Evolutionary conservation across 2,113 vertebrate genomes (phyloP).

Genomic region (Plotosus lineatus): DNA sequence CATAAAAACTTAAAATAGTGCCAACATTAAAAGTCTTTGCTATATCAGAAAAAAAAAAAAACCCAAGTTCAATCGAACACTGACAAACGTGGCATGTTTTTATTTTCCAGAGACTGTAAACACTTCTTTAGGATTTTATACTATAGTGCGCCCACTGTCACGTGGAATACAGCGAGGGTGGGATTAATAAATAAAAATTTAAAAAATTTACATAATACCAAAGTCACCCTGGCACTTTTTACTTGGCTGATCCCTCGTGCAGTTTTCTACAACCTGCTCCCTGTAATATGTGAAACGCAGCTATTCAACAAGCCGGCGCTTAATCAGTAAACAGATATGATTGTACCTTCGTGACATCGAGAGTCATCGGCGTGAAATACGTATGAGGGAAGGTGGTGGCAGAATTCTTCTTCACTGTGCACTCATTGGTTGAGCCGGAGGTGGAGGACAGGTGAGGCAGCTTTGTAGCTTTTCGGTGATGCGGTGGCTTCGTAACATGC

Average conservation of each 20-base stretch:
- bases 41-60: not conserved
- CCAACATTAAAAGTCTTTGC: not conserved
- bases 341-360: not conserved
- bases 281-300: not conserved
- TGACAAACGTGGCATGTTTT: constrained; percentile 29
- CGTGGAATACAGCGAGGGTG: constrained; percentile 24
- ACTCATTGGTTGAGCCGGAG: constrained; percentile 9
- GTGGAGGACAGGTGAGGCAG: constrained; percentile 44
- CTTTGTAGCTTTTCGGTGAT: constrained; percentile 63
- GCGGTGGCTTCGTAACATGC: constrained; percentile 48
- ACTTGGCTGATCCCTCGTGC: not conserved
- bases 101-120: constrained; percentile 22
- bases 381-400: not conserved
- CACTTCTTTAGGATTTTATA: constrained; percentile 2
- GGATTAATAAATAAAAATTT: constrained; percentile 11
- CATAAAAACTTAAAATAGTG: not conserved
- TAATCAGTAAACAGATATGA: not conserved
- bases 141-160: constrained; percentile 29
- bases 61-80: not conserved
- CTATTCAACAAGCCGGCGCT: not conserved
- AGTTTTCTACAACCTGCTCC: not conserved
- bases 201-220: not conserved
- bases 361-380: not conserved
- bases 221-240: constrained; percentile 22
- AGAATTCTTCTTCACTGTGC: constrained; percentile 24